phyloP scores from a whole-genome alignment of 2,888 invertebrate species.

The Psylliodes chrysocephalus region DNA sequence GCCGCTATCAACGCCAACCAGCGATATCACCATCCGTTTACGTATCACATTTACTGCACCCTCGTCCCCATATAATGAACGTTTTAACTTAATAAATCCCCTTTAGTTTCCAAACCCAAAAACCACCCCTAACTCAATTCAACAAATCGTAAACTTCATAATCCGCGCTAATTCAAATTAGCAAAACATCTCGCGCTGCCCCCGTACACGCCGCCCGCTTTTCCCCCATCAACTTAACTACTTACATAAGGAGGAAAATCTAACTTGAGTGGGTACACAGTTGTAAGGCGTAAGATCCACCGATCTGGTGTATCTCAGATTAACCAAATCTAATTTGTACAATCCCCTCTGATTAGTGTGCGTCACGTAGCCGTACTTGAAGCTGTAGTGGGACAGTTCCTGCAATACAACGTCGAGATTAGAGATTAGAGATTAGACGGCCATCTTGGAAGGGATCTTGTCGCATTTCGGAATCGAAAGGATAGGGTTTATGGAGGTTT shows the following conservation, averaged over 20 bases:
- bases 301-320: conserved; percentile 76
- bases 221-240: conserved; percentile 39
- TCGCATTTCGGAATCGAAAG: not conserved
- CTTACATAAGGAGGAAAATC: conserved; percentile 79
- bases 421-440: not conserved
- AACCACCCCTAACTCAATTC: not conserved
- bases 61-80: too few relatives aligned
- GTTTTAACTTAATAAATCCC: too few relatives aligned
- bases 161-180: not conserved
- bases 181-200: not conserved
- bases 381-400: conserved; percentile 68
- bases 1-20: too few relatives aligned
- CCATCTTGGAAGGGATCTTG: not conserved
- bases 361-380: conserved; percentile 79
- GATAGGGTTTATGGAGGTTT: not conserved
- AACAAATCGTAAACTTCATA: not conserved
- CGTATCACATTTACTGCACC: too few relatives aligned
- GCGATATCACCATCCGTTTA: too few relatives aligned
- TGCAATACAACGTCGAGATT: conserved; percentile 50
- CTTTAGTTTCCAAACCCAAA: too few relatives aligned
- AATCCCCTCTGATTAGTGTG: conserved; percentile 78
- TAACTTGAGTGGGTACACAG: conserved; percentile 76
- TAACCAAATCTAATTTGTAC: conserved; percentile 77
- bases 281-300: conserved; percentile 78
- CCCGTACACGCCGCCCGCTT: not conserved